A percentile compares a stretch with the other conserved stretches of the same genome.
Evolutionary conservation across 2,797 vertebrate species (phyloP).

Genomic region (Diceros bicornis): DNA sequence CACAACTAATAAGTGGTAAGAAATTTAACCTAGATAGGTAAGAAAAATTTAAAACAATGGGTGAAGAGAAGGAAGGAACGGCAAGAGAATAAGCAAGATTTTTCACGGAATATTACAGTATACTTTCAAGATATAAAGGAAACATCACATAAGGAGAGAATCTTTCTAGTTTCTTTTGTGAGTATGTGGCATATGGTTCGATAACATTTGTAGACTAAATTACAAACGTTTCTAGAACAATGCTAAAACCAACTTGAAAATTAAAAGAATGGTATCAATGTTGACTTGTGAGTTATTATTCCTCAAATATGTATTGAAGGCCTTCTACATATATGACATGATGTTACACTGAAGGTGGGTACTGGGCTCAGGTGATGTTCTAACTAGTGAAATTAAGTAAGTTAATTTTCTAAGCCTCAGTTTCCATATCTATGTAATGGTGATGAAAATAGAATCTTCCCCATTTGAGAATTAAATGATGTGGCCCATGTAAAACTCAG

Average conservation of each 20-base stretch:
- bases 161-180: background rate
- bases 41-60: background rate
- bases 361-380: background rate
- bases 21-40: background rate
- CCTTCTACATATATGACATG: background rate
- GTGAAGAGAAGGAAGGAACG: background rate
- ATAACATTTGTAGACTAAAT: background rate
- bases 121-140: background rate
- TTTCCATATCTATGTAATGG: background rate
- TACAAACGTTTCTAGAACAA: background rate
- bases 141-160: background rate
- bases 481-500: background rate
- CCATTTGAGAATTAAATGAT: conserved; percentile 11
- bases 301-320: background rate
- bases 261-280: background rate
- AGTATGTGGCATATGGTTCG: background rate
- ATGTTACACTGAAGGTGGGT: background rate
- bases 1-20: background rate
- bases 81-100: background rate
- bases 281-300: background rate
- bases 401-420: background rate
- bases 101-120: background rate
- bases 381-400: conserved; percentile 8
- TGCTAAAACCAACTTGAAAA: background rate
- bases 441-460: background rate